phyloP scores from a whole-genome alignment of 2,888 invertebrate genomes.

The Cosmia trapezina region DNA sequence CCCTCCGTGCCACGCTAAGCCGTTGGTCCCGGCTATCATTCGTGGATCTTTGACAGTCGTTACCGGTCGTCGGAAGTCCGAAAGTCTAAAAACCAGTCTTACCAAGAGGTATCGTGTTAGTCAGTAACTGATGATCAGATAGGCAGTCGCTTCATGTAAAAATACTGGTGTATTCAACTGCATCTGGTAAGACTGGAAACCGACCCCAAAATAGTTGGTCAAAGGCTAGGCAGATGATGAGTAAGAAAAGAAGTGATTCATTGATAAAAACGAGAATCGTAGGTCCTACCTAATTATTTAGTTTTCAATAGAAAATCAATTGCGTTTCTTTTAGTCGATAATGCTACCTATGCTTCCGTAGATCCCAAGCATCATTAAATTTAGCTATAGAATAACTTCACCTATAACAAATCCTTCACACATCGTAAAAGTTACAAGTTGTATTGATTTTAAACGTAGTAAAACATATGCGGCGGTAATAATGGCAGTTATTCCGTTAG shows the following conservation, averaged over 20 bases:
- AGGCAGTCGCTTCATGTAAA: too few relatives aligned
- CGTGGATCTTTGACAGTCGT: too few relatives aligned
- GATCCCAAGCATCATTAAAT: neutral
- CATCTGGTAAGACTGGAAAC: too few relatives aligned
- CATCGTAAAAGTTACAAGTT: constrained; percentile 36
- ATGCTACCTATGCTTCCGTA: neutral
- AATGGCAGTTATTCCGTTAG: constrained; percentile 27
- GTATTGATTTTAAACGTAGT: constrained; percentile 38
- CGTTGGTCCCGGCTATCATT: too few relatives aligned
- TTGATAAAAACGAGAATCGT: neutral
- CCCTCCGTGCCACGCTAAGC: too few relatives aligned
- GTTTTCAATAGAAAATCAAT: neutral
- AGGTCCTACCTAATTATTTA: neutral
- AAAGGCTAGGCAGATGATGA: too few relatives aligned
- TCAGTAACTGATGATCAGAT: too few relatives aligned
- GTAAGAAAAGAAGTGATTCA: neutral
- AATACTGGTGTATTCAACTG: too few relatives aligned
- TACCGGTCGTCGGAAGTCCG: too few relatives aligned
- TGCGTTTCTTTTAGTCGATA: neutral
- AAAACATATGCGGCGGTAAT: constrained; percentile 10
- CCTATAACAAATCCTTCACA: constrained; percentile 31
- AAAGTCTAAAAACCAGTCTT: too few relatives aligned
- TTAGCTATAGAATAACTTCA: neutral
- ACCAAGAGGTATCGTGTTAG: too few relatives aligned
- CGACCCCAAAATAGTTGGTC: too few relatives aligned